A percentile compares a stretch with the other conserved stretches of the same genome.
Conservation (phyloP, 2,888 invertebrate species). For the Mayetiola destructor region DNA sequence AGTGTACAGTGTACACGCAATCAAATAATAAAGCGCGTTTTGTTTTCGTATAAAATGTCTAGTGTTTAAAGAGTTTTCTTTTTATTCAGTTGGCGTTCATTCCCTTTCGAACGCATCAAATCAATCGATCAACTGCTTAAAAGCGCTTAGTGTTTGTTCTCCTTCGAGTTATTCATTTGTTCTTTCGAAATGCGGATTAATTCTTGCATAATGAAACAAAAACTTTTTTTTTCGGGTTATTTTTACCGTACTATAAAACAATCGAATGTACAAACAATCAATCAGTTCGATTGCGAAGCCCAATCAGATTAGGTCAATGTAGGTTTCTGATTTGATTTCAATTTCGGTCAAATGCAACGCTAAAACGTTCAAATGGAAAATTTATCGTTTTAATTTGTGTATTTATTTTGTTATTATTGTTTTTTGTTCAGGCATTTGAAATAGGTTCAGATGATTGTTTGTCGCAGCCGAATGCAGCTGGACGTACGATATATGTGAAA, state of each 20-base stretch:
- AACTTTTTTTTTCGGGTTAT: not conserved
- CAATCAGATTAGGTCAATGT: constrained; percentile 11
- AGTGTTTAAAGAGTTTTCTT: too few relatives aligned
- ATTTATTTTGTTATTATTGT: not conserved
- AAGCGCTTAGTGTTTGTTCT: too few relatives aligned
- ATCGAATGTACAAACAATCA: too few relatives aligned
- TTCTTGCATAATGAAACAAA: not conserved
- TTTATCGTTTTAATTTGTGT: not conserved
- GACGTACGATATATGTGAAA: not conserved
- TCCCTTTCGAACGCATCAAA: not conserved
- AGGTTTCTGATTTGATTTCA: not conserved
- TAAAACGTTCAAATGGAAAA: not conserved
- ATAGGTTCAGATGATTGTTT: not conserved
- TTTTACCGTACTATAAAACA: not conserved
- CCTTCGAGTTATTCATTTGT: too few relatives aligned
- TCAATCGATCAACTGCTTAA: not conserved
- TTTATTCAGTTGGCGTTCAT: too few relatives aligned
- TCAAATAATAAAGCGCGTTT: constrained; percentile 1
- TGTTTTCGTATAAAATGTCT: not conserved
- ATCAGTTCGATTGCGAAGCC: too few relatives aligned
- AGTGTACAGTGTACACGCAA: constrained; percentile 4
- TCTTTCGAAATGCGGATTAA: not conserved
- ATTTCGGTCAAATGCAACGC: too few relatives aligned
- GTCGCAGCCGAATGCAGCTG: not conserved
- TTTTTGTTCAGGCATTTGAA: not conserved